Evolutionary conservation across 2,888 invertebrate species (phyloP).

Genomic region (Alcis repandata): DNA sequence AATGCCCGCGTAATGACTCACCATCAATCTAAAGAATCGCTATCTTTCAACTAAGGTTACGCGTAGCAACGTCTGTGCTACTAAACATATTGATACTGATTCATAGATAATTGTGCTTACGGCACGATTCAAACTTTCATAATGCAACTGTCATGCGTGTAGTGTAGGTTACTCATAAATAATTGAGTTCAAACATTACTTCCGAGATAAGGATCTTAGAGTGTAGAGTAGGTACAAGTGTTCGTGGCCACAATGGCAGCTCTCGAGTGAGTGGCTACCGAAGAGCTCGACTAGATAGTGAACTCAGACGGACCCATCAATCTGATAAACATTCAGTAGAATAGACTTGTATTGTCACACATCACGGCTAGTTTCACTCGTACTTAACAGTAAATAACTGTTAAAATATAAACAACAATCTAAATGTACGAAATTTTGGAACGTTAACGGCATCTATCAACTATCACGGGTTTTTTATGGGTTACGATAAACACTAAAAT

Average conservation of each 20-base stretch:
- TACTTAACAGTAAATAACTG: conserved; percentile 33
- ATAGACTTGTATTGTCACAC: conserved; percentile 37
- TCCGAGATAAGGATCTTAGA: conserved; percentile 65
- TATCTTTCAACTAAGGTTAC: conserved; percentile 32
- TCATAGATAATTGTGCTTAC: conserved; percentile 53
- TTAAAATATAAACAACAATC: conserved; percentile 30
- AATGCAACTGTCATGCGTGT: conserved; percentile 66
- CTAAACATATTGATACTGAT: conserved; percentile 45
- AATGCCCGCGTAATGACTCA: conserved; percentile 28
- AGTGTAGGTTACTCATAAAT: conserved; percentile 64
- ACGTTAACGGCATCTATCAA: conserved; percentile 55
- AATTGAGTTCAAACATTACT: conserved; percentile 72
- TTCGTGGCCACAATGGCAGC: conserved; percentile 51
- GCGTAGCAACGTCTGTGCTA: conserved; percentile 13
- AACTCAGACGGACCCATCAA: conserved; percentile 43
- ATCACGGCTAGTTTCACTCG: conserved; percentile 30
- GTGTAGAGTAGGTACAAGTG: conserved; percentile 54
- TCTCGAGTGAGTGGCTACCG: conserved; percentile 59
- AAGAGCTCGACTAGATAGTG: conserved; percentile 44
- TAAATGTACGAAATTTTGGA: conserved; percentile 41
- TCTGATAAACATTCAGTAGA: conserved; percentile 46
- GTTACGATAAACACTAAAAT: conserved; percentile 58
- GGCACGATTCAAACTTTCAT: conserved; percentile 58
- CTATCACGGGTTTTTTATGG: conserved; percentile 54
- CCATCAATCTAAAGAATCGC: conserved; percentile 28